Evolutionary conservation across 1,140 invertebrate genomes (phyloP), one percentile per base, ranked within the genome.

Genomic region (Danaus melanippus): DNA sequence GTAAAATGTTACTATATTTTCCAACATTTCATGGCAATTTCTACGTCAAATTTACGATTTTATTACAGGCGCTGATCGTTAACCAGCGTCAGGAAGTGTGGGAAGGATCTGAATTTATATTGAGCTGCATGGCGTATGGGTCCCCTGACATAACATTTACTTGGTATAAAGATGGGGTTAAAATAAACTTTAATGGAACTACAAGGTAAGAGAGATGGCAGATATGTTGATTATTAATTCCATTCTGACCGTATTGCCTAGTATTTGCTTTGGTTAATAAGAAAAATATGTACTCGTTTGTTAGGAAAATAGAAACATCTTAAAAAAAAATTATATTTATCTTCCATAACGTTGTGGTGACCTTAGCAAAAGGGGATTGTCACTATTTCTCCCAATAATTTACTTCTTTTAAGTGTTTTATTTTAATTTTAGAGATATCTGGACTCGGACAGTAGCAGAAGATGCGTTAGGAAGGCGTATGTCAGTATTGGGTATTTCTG

Each of bases 131-230:
- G 46, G 93, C 93, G 41, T 91, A 93, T 66, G 94, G 93, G 58
- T 93, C 93, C 53, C 89, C 92, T 2, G 87, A 89, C 42, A 92
- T 93, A 69, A 89, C 88, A 40, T 95, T 95, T 72, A 89, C 90
- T 40, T 95, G 94, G 94, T 94, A 91, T 86, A 95, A 95, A 75
- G 93, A 95, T 71, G 91, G 91, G 2, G 89, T 92, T 50, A 88
- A 90, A 57, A 90, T 95, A 53, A 94, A 95, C 74, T 91, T 90
- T 60, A 91, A 90, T 54, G 90, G 90, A 67, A 90, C 92, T 15
- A 90, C 87, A 42, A 93, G 93, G 93, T 93, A 86, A 89, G 57
- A 53, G 21, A 3, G 7, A 32, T 32, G 7, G 21, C 2, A 32
- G 21, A 32, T 3, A 32, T 32, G 21, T 32, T 32, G 21, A 32